Evolutionary conservation across 2,888 invertebrate species (phyloP).

Genomic region (Ormyrus labotus): DNA sequence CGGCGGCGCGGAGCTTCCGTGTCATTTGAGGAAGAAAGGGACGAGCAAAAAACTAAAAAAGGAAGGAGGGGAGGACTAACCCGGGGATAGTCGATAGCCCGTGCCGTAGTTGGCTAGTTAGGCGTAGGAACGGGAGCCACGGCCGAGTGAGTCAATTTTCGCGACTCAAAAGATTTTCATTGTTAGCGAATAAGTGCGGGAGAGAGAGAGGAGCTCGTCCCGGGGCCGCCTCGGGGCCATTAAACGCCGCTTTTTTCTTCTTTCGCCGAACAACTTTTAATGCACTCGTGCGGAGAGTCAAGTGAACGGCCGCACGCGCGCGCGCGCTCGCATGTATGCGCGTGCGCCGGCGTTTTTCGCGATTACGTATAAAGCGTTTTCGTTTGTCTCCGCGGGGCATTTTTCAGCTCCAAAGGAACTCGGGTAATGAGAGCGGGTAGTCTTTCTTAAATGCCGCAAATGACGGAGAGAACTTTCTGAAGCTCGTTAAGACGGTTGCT

Average conservation of each 20-base stretch:
- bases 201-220: not conserved
- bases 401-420: conserved; percentile 4
- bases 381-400: conserved; percentile 20
- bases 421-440: no score
- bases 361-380: conserved; percentile 43
- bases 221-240: conserved; percentile 35
- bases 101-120: conserved; percentile 40
- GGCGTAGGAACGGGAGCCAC: conserved; percentile 18
- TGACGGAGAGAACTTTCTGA: no score
- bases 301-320: conserved; percentile 40
- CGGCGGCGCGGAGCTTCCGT: conserved; percentile 19
- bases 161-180: conserved; percentile 51
- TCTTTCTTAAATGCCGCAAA: no score
- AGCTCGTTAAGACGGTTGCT: no score
- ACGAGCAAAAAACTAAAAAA: conserved; percentile 20
- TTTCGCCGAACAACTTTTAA: conserved; percentile 35
- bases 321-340: not conserved
- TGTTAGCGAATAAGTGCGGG: conserved; percentile 36
- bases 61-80: not conserved
- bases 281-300: conserved; percentile 48
- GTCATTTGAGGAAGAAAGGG: conserved; percentile 43
- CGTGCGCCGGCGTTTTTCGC: conserved; percentile 23
- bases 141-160: conserved; percentile 45
- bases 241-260: conserved; percentile 29
- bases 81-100: not conserved